Percentiles rank a stretch among this genome's conserved stretches.
Evolutionary conservation across 2,113 vertebrate genomes (phyloP).

Genomic region (Brevimyrus niger): DNA sequence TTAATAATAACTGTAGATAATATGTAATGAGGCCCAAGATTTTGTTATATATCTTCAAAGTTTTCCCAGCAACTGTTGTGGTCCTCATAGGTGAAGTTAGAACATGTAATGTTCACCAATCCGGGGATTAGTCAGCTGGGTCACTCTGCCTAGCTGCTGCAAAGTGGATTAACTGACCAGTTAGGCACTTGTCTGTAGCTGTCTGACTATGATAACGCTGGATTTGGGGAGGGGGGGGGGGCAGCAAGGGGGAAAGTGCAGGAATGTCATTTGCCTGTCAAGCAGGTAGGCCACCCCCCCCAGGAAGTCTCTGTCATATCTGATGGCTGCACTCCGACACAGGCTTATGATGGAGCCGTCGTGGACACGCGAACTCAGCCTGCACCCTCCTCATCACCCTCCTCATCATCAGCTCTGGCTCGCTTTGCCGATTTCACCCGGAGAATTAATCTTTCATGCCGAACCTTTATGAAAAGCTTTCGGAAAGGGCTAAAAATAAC

Average conservation of each 20-base stretch:
- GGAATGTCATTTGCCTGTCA: neutral
- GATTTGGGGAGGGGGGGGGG: neutral
- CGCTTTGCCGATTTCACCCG: constrained; percentile 2
- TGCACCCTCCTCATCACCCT: neutral
- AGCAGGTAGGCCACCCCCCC: neutral
- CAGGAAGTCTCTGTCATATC: neutral
- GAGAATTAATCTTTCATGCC: constrained; percentile 7
- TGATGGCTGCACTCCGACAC: neutral
- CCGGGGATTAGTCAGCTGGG: neutral
- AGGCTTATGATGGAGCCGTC: neutral
- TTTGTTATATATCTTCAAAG: neutral
- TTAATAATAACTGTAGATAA: neutral
- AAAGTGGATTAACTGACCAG: neutral
- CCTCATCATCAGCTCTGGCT: neutral
- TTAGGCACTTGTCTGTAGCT: neutral
- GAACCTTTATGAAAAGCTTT: constrained; percentile 10
- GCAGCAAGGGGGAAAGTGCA: neutral
- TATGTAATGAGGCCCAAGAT: neutral
- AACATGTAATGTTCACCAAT: neutral
- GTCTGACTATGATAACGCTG: neutral
- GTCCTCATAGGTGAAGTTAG: neutral
- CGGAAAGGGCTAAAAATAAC: neutral
- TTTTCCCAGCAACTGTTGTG: neutral
- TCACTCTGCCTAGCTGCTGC: neutral
- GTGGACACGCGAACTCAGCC: neutral